Conservation (phyloP, 2,113 vertebrate species). For the Nycticryphes semicollaris region DNA sequence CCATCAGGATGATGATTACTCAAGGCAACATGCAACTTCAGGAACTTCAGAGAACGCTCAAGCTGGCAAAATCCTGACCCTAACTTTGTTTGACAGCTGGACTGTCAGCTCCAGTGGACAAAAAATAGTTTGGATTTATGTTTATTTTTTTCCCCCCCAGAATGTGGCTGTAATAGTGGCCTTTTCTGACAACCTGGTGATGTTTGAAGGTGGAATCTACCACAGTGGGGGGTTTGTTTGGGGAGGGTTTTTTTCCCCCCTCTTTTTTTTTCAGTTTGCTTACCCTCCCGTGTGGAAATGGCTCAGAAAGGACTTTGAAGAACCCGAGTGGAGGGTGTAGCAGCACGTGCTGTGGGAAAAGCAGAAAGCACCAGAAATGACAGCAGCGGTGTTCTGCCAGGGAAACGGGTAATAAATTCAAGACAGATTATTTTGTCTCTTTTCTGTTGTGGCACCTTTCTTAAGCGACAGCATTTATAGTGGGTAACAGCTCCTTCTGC, state of each 20-base stretch:
- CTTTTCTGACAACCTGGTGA: background rate
- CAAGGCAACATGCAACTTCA: slow-evolving; percentile 89
- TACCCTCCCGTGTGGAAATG: background rate
- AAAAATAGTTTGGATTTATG: too few species aligned
- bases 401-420: background rate
- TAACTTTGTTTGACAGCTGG: background rate
- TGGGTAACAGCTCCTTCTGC: background rate
- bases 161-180: background rate
- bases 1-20: slow-evolving; percentile 93
- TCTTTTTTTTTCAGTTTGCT: background rate
- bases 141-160: background rate
- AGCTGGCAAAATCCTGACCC: slow-evolving; percentile 78
- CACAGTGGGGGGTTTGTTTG: background rate
- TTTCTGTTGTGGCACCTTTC: background rate
- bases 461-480: background rate
- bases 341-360: background rate
- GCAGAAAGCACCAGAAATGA: background rate
- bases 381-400: background rate
- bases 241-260: rapidly evolving
- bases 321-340: background rate
- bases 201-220: background rate
- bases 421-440: background rate
- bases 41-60: slow-evolving; percentile 84
- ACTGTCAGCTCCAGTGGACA: background rate
- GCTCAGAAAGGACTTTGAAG: background rate